These are phyloP conservation scores for Synanthedon formicaeformis DNA, from an alignment of 2,888 invertebrate genomes.

Conservation along the genomic window DNA sequence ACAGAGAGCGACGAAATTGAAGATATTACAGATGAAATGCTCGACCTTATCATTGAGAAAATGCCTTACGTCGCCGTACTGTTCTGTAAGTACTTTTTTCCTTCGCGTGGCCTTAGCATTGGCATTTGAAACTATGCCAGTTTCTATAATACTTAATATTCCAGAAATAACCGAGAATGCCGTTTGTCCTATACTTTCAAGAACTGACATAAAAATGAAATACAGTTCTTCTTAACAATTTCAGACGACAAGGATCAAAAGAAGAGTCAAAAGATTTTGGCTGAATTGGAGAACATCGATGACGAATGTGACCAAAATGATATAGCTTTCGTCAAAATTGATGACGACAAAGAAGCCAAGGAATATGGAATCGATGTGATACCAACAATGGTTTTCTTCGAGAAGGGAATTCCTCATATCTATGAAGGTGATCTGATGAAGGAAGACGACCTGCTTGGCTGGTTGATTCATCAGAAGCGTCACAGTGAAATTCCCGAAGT, in stretches of 20 bases:
- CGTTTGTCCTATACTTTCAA: conserved; percentile 11
- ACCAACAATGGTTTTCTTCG: conserved; percentile 84
- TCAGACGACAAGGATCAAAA: conserved; percentile 92
- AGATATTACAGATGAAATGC: conserved; percentile 94
- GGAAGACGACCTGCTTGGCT: conserved; percentile 89
- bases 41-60: conserved; percentile 88
- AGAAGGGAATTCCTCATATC: conserved; percentile 78
- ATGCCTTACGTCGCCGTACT: conserved; percentile 90
- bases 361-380: conserved; percentile 88
- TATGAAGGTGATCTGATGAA: conserved; percentile 89
- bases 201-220: conserved; percentile 67
- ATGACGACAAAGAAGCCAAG: conserved; percentile 88
- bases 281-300: conserved; percentile 91
- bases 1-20: conserved; percentile 91
- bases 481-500: conserved; percentile 93
- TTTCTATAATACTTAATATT: conserved; percentile 24
- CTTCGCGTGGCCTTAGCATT: conserved; percentile 23
- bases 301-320: conserved; percentile 94
- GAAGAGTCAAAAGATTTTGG: conserved; percentile 86
- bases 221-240: conserved; percentile 57
- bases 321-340: conserved; percentile 92
- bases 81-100: conserved; percentile 80
- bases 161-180: conserved; percentile 18
- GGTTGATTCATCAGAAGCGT: conserved; percentile 91
- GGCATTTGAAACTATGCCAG: conserved; percentile 38